Percentiles rank a stretch among this genome's conserved stretches.
These are phyloP conservation scores for Orchestes rusci DNA, from an alignment of 2,888 invertebrate genomes.

Conservation along the genomic window DNA sequence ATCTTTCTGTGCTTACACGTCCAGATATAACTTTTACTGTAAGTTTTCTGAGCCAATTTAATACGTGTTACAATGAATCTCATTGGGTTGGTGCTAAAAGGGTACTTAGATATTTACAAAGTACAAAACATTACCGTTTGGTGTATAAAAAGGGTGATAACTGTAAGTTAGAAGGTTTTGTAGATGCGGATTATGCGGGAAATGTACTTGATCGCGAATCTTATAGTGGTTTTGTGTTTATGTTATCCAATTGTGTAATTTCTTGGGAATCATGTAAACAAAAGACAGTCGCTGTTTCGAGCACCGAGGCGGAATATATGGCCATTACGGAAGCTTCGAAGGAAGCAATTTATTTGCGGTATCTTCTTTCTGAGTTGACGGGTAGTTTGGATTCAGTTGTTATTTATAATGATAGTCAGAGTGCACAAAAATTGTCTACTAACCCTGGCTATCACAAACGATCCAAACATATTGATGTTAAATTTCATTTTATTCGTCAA, in stretches of 20 bases:
- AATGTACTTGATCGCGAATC: too few relatives aligned
- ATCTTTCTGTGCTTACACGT: constrained; percentile 20
- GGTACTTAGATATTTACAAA: too few relatives aligned
- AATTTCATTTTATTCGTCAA: too few relatives aligned
- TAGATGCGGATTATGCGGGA: too few relatives aligned
- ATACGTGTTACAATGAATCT: constrained; percentile 4
- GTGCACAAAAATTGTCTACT: constrained; percentile 16
- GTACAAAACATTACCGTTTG: constrained; percentile 9
- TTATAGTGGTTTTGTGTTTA: constrained; percentile 31
- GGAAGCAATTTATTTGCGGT: constrained; percentile 26
- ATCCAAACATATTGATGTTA: constrained; percentile 14
- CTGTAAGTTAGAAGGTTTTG: too few relatives aligned
- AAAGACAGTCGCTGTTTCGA: too few relatives aligned
- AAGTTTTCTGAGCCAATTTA: too few relatives aligned
- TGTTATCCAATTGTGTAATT: constrained; percentile 24
- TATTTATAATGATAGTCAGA: constrained; percentile 22
- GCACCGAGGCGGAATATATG: too few relatives aligned
- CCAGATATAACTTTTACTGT: constrained; percentile 22
- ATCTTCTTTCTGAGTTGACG: constrained; percentile 16
- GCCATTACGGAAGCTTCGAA: constrained; percentile 27
- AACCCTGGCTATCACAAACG: constrained; percentile 21
- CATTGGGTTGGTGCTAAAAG: constrained; percentile 11
- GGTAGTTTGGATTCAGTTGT: constrained; percentile 4
- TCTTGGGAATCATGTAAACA: constrained; percentile 33
- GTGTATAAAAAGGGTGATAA: not conserved